Evolutionary conservation across 2,113 vertebrate genomes (phyloP), one percentile per base, ranked within the genome.

Genomic region (Siniperca knerii): DNA sequence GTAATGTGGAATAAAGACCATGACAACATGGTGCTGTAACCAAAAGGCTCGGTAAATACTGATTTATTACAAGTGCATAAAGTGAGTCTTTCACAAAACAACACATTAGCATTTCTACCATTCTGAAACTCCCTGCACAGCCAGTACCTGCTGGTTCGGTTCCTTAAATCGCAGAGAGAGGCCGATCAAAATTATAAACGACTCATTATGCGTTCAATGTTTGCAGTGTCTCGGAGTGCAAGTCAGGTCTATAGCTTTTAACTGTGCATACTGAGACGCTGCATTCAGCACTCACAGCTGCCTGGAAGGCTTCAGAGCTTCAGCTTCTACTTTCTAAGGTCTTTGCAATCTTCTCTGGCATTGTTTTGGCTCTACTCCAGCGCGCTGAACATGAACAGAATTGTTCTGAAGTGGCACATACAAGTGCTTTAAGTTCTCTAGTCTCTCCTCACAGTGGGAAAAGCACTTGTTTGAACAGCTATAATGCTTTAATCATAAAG

Each of bases 1-100:
- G 82, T 77, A 68, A 84, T 79, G 77, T 58, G 44, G 4, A 4
- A 46, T 73, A 73, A 79, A 70, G 29, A 70, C 9, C 16, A 37
- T 65, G 21, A 58, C 67, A 78, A 48, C 61, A 44, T 18, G 25
- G 3, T 15, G 35, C 62, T 71, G 44, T 4, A 81, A 75, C 18
- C 54, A 20, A 35, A 57, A 75, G 12, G 3, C 9, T 55, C 25
- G 10, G 21, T 48, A 35, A 69, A 60, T 46, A 6, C 48, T 60
- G 25, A 7, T 81, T 73, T 70, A 21, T 54, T 48, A 44, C 4
- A 80, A 42, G 6, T 8, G 42, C 50, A 55, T 10, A 1, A 15
- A 48, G 6, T 4, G 7, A n/a, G 23, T 66, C 16, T 35, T 1
- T 42, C 64, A 75, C 2, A 29, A 52, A 69, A 7, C 11, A 73